Evolutionary conservation across 1,140 invertebrate genomes (phyloP), one percentile per base, ranked within the genome.

Genomic region (Zaprionus kolodkinae): DNA sequence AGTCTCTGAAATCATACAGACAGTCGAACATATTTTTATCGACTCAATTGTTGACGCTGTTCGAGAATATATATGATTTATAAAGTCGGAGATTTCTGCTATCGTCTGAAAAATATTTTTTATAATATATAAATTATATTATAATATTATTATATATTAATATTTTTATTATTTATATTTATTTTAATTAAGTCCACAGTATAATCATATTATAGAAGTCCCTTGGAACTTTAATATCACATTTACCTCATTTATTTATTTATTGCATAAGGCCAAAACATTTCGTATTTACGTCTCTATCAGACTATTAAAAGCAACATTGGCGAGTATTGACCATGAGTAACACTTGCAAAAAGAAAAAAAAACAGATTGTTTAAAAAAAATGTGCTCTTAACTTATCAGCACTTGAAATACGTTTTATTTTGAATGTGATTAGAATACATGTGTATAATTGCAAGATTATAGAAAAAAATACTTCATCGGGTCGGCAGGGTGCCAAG

Each of bases 351-450:
- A 50, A 50, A 50, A 50, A 50, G 3, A 21, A 21, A 21, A 21
- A 9, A 12, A 48, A 48, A 48, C 45, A 48, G 17, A 45, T 43
- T 43, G 27, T 45, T 48, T 11, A 55, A 45, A 15, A 43, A 17
- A n/a, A 45, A 11, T 12, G 15, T 45, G 40, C 15, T 13, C n/a
- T 17, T 13, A n/a, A 10, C 30, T 64, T 71, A 71, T 64, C 61
- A 48, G 43, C 27, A 27, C 10, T 10, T 5, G n/a, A 21, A 13
- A 38, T 52, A 2, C 12, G 33, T 73, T 73, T 60, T 67, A 72
- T 52, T 67, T 54, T 12, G 3, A 54, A 6, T 35, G 2, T 12
- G 70, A 67, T 67, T 43, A 54, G 45, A 33, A 11, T 36, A 36
- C 38, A 64, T 45, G 43, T 2, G 27, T 30, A 30, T 1, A 4